Percentiles rank a stretch among this genome's conserved stretches.
phyloP scores from a whole-genome alignment of 2,113 vertebrate species.

The Prolemur simus region DNA sequence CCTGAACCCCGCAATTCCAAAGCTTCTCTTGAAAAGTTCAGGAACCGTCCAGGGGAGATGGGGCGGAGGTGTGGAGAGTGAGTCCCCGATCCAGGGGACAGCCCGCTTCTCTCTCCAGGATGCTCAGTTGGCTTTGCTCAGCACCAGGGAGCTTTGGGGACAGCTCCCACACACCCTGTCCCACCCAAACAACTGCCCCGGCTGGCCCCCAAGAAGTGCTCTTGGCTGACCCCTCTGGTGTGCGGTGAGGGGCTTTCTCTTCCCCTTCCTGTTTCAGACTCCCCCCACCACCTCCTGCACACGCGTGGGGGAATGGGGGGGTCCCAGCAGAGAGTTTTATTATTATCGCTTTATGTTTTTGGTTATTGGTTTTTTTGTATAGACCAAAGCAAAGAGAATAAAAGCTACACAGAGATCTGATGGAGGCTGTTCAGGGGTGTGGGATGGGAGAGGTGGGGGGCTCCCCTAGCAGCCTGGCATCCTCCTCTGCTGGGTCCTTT shows the following conservation, averaged over 20 bases:
- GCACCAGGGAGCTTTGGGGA: slow-evolving; percentile 33
- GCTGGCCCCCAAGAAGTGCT: slow-evolving; percentile 77
- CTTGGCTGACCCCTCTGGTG: slow-evolving; percentile 83
- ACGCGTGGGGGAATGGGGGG: neutral
- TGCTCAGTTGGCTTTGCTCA: neutral
- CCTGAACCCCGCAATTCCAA: slow-evolving; percentile 16
- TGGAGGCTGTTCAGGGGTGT: neutral
- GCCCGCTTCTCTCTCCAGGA: neutral
- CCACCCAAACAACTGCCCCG: slow-evolving; percentile 37
- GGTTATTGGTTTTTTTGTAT: slow-evolving; percentile 87
- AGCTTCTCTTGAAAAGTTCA: slow-evolving; percentile 46
- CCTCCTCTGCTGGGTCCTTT: neutral
- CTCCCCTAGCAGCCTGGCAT: neutral
- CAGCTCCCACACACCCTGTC: neutral
- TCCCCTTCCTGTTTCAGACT: slow-evolving; percentile 53
- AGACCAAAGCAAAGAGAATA: slow-evolving; percentile 88
- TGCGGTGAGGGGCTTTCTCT: slow-evolving; percentile 81
- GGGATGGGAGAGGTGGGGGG: rapidly evolving
- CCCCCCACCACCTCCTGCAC: slow-evolving; percentile 62
- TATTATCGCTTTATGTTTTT: slow-evolving; percentile 82
- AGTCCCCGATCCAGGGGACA: neutral
- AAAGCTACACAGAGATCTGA: slow-evolving; percentile 75
- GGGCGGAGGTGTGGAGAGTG: neutral
- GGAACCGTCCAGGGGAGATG: neutral
- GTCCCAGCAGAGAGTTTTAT: slow-evolving; percentile 81